A percentile compares a stretch with the other conserved stretches of the same genome.
Evolutionary conservation across 2,888 invertebrate species (phyloP).

Genomic region (Lochmaea crataegi): DNA sequence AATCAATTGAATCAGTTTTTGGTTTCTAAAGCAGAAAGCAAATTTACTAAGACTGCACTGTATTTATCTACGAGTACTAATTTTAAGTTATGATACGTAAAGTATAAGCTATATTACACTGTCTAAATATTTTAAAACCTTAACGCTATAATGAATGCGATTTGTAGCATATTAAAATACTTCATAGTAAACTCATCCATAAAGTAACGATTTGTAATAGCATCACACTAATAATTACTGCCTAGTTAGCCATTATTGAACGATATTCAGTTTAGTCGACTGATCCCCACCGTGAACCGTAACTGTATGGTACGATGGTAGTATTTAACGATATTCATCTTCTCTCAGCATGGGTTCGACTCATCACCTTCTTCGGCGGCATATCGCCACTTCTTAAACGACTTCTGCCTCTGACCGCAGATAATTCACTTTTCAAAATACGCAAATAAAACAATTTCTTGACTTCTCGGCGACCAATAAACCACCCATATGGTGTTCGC

Average conservation of each 20-base stretch:
- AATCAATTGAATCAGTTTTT: too few species aligned
- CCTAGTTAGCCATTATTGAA: conserved; percentile 12
- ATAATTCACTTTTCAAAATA: conserved; percentile 47
- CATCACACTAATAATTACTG: background rate
- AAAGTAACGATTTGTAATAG: background rate
- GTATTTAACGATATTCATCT: conserved; percentile 51
- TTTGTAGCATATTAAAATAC: background rate
- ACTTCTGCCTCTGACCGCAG: conserved; percentile 51
- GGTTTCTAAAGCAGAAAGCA: too few species aligned
- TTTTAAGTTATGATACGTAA: background rate
- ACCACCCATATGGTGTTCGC: conserved; percentile 39
- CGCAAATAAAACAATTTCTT: conserved; percentile 46
- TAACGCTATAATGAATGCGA: background rate
- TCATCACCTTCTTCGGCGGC: conserved; percentile 56
- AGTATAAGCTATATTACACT: background rate
- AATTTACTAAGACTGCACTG: background rate
- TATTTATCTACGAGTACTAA: background rate
- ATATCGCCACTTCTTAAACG: conserved; percentile 53
- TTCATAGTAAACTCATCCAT: background rate
- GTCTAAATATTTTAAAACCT: background rate
- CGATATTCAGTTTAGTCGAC: conserved; percentile 18
- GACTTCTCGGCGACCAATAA: conserved; percentile 42
- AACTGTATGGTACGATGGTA: conserved; percentile 15
- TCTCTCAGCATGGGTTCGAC: conserved; percentile 52
- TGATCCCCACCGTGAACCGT: conserved; percentile 7